phyloP scores from a whole-genome alignment of 2,888 invertebrate genomes.

The Nomada hirtipes region DNA sequence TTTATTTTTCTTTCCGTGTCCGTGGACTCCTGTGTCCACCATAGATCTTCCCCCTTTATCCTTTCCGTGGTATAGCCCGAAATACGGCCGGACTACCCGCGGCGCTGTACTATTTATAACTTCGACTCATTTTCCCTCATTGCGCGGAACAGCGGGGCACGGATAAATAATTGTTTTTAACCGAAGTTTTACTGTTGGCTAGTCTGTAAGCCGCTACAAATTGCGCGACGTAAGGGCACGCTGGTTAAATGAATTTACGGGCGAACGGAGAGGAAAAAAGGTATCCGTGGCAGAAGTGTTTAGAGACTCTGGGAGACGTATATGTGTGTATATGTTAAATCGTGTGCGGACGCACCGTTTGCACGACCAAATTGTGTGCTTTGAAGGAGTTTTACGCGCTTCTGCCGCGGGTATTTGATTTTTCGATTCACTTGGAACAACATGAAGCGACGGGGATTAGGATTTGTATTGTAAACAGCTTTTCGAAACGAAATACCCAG shows the following conservation, averaged over 20 bases:
- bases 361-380: no score
- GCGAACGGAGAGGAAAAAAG: not conserved
- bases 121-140: constrained; percentile 73
- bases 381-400: no score
- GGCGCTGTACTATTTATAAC: constrained; percentile 69
- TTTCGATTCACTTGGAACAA: no score
- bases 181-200: constrained; percentile 61
- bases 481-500: no score
- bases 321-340: no score
- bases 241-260: constrained; percentile 55
- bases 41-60: constrained; percentile 70
- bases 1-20: constrained; percentile 66
- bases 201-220: constrained; percentile 34
- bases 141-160: constrained; percentile 59
- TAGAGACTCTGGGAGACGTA: no score
- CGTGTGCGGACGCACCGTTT: no score
- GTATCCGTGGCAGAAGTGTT: no score
- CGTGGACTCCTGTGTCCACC: constrained; percentile 46
- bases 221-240: constrained; percentile 38
- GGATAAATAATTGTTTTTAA: constrained; percentile 71
- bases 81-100: constrained; percentile 61
- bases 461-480: no score
- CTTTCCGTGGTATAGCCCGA: constrained; percentile 54
- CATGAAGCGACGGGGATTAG: no score
- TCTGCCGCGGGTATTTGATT: no score